Evolutionary conservation across 2,113 vertebrate species (phyloP).

Genomic region (Sterrhoptilus dennistouni): DNA sequence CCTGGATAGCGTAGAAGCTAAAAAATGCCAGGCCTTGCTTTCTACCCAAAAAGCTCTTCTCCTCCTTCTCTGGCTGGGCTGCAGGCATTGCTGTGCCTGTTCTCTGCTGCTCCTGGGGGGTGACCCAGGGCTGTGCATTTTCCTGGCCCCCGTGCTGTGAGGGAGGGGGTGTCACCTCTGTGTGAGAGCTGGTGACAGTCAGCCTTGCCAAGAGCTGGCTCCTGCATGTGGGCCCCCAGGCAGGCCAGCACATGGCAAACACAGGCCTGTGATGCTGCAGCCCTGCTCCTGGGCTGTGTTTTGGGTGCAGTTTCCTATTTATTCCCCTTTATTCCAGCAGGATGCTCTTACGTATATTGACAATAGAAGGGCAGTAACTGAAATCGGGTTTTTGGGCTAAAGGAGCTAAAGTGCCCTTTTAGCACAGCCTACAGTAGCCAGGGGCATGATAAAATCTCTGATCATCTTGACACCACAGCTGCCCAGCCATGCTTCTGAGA

Average conservation of each 20-base stretch:
- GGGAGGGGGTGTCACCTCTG: accelerated
- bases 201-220: not conserved
- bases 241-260: not conserved
- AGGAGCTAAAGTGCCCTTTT: not conserved
- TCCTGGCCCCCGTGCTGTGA: not conserved
- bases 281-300: not conserved
- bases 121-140: accelerated
- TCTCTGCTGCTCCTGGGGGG: not conserved
- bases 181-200: not conserved
- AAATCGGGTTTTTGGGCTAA: not conserved
- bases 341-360: not conserved
- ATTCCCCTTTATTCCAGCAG: not conserved
- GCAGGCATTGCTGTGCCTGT: not conserved
- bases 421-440: not conserved
- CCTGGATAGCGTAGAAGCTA: not conserved
- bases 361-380: not conserved
- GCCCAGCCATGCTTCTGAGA: not conserved
- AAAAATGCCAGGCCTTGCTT: not conserved
- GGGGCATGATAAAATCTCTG: not conserved
- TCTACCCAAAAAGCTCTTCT: not conserved
- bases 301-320: not conserved
- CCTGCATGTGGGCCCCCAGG: not conserved
- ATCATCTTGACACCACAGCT: accelerated
- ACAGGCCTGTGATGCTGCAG: not conserved
- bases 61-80: not conserved